Conservation (phyloP, 2,797 vertebrate species). For the Mus spretus region DNA sequence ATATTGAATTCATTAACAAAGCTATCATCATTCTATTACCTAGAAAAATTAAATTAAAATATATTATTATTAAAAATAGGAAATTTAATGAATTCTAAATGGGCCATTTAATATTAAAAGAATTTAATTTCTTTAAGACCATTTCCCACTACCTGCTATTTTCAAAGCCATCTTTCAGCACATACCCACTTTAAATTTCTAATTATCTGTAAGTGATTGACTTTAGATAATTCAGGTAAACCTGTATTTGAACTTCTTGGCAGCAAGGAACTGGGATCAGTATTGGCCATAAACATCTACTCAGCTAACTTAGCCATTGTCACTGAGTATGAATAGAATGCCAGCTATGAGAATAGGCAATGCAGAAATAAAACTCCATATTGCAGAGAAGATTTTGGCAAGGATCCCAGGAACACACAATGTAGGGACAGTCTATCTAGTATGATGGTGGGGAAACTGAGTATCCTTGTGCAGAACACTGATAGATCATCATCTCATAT, state of each 20-base stretch:
- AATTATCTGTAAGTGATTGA: slow-evolving; percentile 76
- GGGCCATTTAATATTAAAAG: slow-evolving; percentile 81
- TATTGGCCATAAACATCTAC: slow-evolving; percentile 81
- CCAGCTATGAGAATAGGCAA: slow-evolving; percentile 71
- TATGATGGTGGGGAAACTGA: background rate
- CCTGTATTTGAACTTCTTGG: slow-evolving; percentile 72
- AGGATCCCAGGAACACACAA: background rate
- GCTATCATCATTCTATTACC: slow-evolving; percentile 76
- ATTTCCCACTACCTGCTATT: slow-evolving; percentile 78
- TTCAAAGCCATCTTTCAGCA: slow-evolving; percentile 79
- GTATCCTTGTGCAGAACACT: background rate
- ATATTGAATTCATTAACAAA: slow-evolving; percentile 76
- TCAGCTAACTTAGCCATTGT: slow-evolving; percentile 80
- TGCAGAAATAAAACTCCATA: background rate
- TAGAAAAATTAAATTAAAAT: slow-evolving; percentile 81
- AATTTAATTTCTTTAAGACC: slow-evolving; percentile 80
- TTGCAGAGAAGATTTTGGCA: background rate
- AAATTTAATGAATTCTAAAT: slow-evolving; percentile 83
- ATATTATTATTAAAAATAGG: slow-evolving; percentile 72
- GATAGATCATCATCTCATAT: background rate
- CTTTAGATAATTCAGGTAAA: slow-evolving; percentile 78
- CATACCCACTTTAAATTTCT: slow-evolving; percentile 83
- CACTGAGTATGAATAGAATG: slow-evolving; percentile 84
- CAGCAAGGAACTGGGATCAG: slow-evolving; percentile 82
- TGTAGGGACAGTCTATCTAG: background rate